Percentiles rank a stretch among this genome's conserved stretches.
phyloP scores from a whole-genome alignment of 2,888 invertebrate species.

The Hirtodrosophila confusa region DNA sequence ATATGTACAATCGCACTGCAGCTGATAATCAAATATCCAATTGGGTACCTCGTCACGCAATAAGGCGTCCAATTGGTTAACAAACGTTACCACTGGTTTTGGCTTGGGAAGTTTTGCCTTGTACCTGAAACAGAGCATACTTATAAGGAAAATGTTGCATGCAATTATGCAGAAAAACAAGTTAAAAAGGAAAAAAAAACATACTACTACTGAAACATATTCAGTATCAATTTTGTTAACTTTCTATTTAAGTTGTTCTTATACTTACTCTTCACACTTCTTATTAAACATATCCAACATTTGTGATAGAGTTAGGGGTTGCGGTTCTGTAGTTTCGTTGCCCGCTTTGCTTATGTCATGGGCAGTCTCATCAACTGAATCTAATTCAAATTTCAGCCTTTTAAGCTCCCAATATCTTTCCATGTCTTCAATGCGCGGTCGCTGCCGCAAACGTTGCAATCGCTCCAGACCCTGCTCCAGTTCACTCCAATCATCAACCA shows the following conservation, averaged over 20 bases:
- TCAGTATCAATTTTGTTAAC: too few species aligned
- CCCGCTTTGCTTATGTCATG: background rate
- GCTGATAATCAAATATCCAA: constrained; percentile 74
- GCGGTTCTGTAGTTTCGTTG: background rate
- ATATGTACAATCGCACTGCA: constrained; percentile 42
- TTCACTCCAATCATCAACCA: constrained; percentile 40
- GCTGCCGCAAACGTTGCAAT: constrained; percentile 48
- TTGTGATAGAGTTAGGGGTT: constrained; percentile 7
- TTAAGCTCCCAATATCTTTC: constrained; percentile 57
- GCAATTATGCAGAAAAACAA: too few species aligned
- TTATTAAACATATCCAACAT: constrained; percentile 23
- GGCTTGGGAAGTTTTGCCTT: background rate
- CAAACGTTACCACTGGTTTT: constrained; percentile 27
- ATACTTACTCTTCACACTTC: constrained; percentile 30
- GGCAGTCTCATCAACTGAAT: constrained; percentile 5
- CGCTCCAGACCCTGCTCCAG: constrained; percentile 42
- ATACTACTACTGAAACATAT: too few species aligned
- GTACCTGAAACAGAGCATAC: constrained; percentile 6
- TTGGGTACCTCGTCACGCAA: constrained; percentile 44
- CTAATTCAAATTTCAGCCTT: constrained; percentile 20
- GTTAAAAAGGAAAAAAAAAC: too few species aligned
- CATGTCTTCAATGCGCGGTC: constrained; percentile 55
- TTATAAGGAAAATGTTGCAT: background rate
- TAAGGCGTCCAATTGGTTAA: constrained; percentile 32
- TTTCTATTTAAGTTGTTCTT: too few species aligned